These are phyloP conservation scores for Leucophenga maculata DNA, from an alignment of 2,888 invertebrate species.

Conservation along the genomic window DNA sequence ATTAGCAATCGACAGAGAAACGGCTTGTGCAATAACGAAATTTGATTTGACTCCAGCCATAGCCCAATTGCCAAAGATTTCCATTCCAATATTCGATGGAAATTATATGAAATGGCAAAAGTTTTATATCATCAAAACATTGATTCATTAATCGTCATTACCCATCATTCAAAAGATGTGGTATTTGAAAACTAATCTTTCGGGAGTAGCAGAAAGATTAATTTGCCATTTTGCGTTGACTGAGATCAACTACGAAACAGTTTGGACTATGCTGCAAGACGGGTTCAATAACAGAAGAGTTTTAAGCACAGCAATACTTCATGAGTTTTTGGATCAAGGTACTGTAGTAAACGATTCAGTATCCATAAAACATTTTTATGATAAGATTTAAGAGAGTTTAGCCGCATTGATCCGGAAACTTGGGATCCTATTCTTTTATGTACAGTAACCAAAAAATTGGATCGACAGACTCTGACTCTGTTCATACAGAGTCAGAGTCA, in stretches of 20 bases:
- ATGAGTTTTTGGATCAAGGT: not conserved
- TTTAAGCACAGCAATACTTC: not conserved
- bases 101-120: conserved; percentile 26
- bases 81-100: conserved; percentile 24
- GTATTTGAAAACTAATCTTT: conserved; percentile 29
- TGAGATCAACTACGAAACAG: conserved; percentile 21
- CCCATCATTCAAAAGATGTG: conserved; percentile 28
- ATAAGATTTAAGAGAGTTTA: not conserved
- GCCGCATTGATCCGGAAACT: conserved; percentile 1
- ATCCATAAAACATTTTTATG: conserved; percentile 4
- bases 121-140: conserved; percentile 24
- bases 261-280: conserved; percentile 23
- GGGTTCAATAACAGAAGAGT: conserved; percentile 20
- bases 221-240: conserved; percentile 8
- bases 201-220: conserved; percentile 23
- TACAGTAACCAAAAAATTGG: conserved; percentile 2
- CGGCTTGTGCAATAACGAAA: too few species aligned
- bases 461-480: not conserved
- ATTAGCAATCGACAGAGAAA: too few species aligned
- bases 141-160: conserved; percentile 20
- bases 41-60: not conserved
- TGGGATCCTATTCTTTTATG: conserved; percentile 9
- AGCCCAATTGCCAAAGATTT: conserved; percentile 17
- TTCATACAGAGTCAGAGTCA: too few species aligned
- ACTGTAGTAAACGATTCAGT: not conserved